Evolutionary conservation across 2,888 invertebrate genomes (phyloP).

Genomic region (Xylophagus ater): DNA sequence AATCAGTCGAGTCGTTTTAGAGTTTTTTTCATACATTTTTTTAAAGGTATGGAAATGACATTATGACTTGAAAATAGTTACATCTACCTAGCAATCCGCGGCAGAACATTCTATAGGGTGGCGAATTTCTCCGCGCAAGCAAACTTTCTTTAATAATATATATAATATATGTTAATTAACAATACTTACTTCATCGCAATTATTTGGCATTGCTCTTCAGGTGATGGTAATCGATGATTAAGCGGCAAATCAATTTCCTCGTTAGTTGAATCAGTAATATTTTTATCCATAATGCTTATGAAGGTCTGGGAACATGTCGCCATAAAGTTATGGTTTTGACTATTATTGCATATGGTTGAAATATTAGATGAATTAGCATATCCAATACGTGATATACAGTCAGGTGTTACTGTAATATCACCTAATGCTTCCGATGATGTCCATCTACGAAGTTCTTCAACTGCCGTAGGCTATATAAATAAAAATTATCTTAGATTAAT

Average conservation of each 20-base stretch:
- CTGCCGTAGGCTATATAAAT: constrained; percentile 59
- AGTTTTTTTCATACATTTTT: too few relatives aligned
- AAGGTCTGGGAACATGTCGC: too few relatives aligned
- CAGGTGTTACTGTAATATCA: constrained; percentile 68
- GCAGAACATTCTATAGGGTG: too few relatives aligned
- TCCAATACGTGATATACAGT: constrained; percentile 55
- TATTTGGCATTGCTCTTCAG: constrained; percentile 74
- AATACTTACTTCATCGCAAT: constrained; percentile 67
- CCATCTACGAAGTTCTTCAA: constrained; percentile 72
- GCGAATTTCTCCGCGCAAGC: too few relatives aligned
- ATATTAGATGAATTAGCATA: constrained; percentile 7
- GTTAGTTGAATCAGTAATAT: constrained; percentile 34
- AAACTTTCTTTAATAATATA: not conserved
- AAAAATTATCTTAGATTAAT: too few relatives aligned
- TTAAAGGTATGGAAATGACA: too few relatives aligned
- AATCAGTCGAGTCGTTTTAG: too few relatives aligned
- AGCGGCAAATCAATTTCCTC: constrained; percentile 49
- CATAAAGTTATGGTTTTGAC: not conserved
- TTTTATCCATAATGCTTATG: constrained; percentile 10
- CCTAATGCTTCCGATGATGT: constrained; percentile 72
- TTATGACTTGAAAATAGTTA: too few relatives aligned
- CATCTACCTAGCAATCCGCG: too few relatives aligned
- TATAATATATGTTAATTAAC: constrained; percentile 10
- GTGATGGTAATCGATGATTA: constrained; percentile 77
- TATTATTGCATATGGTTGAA: constrained; percentile 7